Evolutionary conservation across 1,140 invertebrate species (phyloP), one percentile per base, ranked within the genome.

Genomic region (Plutomurus gul): DNA sequence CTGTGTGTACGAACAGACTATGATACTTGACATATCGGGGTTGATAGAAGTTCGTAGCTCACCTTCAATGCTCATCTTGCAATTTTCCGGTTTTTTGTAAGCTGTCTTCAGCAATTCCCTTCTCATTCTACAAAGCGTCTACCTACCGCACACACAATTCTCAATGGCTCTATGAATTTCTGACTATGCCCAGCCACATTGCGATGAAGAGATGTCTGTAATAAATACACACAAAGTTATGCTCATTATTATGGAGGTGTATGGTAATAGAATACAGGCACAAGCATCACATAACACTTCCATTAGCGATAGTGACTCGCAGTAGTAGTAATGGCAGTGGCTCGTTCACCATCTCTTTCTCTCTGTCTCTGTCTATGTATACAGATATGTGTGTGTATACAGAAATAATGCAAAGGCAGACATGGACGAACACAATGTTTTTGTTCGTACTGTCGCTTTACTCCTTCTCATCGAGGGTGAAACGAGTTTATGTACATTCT

Each of bases 81-180:
- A 51, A 51, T 51, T 51, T 51, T 51, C 47, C 47, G 47, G 47
- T 51, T 51, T 25, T 51, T 51, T 18, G 18, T 51, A 22, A 22
- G 13, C 47, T 51, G 46, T 47, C 46, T 47, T 47, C 46, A 51
- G 56, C 30, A 33, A 65, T 65, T 65, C 36, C 27, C 36, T 33
- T 65, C 27, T 6, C 13, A 65, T 65, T 33, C 30, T 10, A 65
- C 13, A n/a, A 30, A 13, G 8, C 25, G 36, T 27, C 56, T 27
- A 65, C 56, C 56, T 65, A 65, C 56, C 56, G 56, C 56, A 65
- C 56, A n/a, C n/a, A 65, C 56, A 65, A 33, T 36, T 65, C 56
- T 65, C 56, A 27, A 30, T 65, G 16, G 11, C 36, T 65, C 36
- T 65, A 65, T 36, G 56, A 16, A 16, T 36, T 65, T 36, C n/a